phyloP scores from a whole-genome alignment of 2,888 invertebrate species.

The Protonemura montana region DNA sequence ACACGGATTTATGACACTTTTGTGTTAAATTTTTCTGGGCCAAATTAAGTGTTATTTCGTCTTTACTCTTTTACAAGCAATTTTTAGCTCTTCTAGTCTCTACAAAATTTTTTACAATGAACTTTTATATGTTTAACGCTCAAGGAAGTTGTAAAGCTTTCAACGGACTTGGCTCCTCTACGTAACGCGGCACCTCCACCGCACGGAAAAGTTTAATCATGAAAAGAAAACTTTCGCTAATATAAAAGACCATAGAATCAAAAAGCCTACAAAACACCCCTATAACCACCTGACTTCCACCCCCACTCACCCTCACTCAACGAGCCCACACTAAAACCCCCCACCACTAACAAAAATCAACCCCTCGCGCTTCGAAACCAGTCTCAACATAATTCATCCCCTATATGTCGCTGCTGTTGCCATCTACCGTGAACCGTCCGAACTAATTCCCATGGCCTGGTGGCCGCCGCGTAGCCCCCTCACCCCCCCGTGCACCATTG shows the following conservation, averaged over 20 bases:
- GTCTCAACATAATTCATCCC: not conserved
- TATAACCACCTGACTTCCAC: not conserved
- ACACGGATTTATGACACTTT: too few relatives aligned
- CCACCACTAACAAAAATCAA: not conserved
- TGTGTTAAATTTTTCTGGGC: too few relatives aligned
- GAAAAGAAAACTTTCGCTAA: not conserved
- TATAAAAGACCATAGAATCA: not conserved
- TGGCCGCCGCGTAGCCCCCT: constrained; percentile 18
- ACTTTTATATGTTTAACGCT: too few relatives aligned
- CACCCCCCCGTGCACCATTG: constrained; percentile 35
- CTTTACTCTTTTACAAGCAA: too few relatives aligned
- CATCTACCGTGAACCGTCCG: constrained; percentile 26
- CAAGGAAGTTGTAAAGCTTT: too few relatives aligned
- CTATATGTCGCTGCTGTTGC: constrained; percentile 19
- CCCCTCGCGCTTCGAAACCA: not conserved
- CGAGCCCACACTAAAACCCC: not conserved
- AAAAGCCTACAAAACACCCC: not conserved
- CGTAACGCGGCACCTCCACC: not conserved
- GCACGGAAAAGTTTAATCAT: not conserved
- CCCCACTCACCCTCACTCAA: not conserved
- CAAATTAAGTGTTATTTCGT: too few relatives aligned
- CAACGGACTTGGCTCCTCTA: too few relatives aligned
- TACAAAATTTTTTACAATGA: too few relatives aligned
- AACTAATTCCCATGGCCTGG: constrained; percentile 39
- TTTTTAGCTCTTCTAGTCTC: too few relatives aligned